A percentile compares a stretch with the other conserved stretches of the same genome.
phyloP scores from a whole-genome alignment of 2,888 invertebrate genomes.

The Hymenopus coronatus region DNA sequence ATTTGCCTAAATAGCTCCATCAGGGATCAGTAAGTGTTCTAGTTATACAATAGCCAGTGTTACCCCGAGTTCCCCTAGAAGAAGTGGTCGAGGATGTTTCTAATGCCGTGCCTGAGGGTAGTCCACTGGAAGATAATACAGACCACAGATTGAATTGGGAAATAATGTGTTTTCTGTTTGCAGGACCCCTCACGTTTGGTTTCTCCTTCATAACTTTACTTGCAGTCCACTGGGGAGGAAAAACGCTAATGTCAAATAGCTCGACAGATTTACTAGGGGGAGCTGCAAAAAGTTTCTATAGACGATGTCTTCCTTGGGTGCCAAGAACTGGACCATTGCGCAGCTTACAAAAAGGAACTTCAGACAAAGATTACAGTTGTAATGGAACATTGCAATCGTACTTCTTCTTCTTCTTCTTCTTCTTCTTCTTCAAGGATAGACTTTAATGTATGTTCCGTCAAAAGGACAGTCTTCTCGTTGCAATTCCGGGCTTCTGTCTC shows the following conservation, averaged over 20 bases:
- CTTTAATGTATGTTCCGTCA: too few relatives aligned
- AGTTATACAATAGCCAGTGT: neutral
- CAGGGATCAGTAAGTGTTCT: too few relatives aligned
- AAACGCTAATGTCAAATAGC: neutral
- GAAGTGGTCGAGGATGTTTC: neutral
- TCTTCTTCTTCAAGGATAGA: too few relatives aligned
- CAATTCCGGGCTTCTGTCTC: too few relatives aligned
- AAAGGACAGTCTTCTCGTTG: too few relatives aligned
- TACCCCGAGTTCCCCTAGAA: neutral
- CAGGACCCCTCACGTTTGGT: slow-evolving; percentile 2
- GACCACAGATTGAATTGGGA: neutral
- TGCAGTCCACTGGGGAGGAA: neutral
- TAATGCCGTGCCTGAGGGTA: neutral
- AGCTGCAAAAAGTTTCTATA: neutral
- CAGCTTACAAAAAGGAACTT: neutral
- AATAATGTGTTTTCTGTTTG: slow-evolving; percentile 9
- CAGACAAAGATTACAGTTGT: too few relatives aligned
- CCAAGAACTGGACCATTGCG: neutral
- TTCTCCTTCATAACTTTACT: neutral
- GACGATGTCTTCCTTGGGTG: neutral
- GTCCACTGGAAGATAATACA: neutral
- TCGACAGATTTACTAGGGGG: neutral
- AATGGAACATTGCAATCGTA: too few relatives aligned
- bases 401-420: too few relatives aligned
- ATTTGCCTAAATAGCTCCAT: too few relatives aligned